Percentiles rank a stretch among this genome's conserved stretches.
phyloP scores from a whole-genome alignment of 2,797 vertebrate species.

The Ptychadena robeensis region DNA sequence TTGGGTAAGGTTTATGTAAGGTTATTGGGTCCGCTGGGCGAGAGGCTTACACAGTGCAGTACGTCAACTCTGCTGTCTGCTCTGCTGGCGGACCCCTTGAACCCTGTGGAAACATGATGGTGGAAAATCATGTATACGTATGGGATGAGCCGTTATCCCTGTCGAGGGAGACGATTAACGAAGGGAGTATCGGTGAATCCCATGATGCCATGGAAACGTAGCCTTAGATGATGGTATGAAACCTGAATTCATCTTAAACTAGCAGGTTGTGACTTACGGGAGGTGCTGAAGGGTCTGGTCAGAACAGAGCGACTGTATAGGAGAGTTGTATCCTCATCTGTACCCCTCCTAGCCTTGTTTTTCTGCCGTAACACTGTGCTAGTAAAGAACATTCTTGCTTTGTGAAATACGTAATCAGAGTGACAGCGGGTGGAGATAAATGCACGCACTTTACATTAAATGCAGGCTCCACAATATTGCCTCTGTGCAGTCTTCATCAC shows the following conservation, averaged over 20 bases:
- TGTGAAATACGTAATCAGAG: conserved; percentile 26
- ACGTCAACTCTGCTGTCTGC: too few relatives aligned
- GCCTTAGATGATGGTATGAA: neutral
- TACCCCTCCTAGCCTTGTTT: neutral
- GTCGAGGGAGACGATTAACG: too few relatives aligned
- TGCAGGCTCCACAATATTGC: conserved; percentile 23
- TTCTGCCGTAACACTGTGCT: conserved; percentile 25
- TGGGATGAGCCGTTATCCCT: too few relatives aligned
- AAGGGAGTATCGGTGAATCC: too few relatives aligned
- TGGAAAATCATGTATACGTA: too few relatives aligned
- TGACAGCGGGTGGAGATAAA: conserved; percentile 35
- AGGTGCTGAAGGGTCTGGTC: neutral
- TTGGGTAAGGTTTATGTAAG: too few relatives aligned
- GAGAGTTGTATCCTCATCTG: neutral
- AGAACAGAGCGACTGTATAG: neutral
- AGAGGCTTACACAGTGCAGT: too few relatives aligned
- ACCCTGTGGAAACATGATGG: too few relatives aligned
- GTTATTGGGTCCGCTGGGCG: too few relatives aligned
- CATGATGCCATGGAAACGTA: too few relatives aligned
- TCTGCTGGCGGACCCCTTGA: too few relatives aligned
- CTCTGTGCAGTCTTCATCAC: conserved; percentile 29
- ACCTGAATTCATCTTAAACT: neutral
- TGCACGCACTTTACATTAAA: conserved; percentile 42
- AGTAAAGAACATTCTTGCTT: conserved; percentile 30
- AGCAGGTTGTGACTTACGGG: neutral